Evolutionary conservation across 1,140 invertebrate species (phyloP).

Genomic region (Leptinotarsa lineolata): DNA sequence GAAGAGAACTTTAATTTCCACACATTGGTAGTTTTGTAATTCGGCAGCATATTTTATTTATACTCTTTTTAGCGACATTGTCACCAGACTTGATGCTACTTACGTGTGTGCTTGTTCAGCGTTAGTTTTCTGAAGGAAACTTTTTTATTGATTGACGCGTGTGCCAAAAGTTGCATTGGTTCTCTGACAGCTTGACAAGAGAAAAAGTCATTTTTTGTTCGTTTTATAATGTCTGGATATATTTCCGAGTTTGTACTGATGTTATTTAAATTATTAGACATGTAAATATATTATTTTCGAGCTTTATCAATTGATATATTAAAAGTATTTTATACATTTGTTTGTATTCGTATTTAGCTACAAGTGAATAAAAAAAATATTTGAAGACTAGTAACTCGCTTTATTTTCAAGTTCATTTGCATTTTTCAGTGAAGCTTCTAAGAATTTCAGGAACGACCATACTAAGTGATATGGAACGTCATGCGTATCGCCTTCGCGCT

Average conservation of each 20-base stretch:
- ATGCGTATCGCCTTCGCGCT: too few relatives aligned
- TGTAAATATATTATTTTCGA: conserved; percentile 21
- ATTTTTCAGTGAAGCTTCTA: too few relatives aligned
- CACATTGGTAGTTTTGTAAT: not conserved
- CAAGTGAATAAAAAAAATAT: conserved; percentile 7
- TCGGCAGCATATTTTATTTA: not conserved
- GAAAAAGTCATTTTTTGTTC: not conserved
- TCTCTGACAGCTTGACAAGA: not conserved
- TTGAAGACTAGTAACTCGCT: not conserved
- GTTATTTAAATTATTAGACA: conserved; percentile 16
- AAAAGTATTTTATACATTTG: conserved; percentile 40
- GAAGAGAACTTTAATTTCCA: not conserved
- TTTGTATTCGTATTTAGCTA: conserved; percentile 27
- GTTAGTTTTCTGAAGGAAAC: too few relatives aligned
- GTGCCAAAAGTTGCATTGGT: not conserved
- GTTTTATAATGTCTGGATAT: not conserved
- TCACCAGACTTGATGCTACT: too few relatives aligned
- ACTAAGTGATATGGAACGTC: too few relatives aligned
- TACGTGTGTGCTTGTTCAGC: too few relatives aligned
- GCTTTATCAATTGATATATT: conserved; percentile 4
- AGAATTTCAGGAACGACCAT: too few relatives aligned
- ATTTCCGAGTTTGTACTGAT: conserved; percentile 23
- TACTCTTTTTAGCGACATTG: not conserved
- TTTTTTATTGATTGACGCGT: not conserved
- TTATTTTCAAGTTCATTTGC: not conserved